Evolutionary conservation across 2,888 invertebrate species (phyloP).

Genomic region (Chirona hameri): DNA sequence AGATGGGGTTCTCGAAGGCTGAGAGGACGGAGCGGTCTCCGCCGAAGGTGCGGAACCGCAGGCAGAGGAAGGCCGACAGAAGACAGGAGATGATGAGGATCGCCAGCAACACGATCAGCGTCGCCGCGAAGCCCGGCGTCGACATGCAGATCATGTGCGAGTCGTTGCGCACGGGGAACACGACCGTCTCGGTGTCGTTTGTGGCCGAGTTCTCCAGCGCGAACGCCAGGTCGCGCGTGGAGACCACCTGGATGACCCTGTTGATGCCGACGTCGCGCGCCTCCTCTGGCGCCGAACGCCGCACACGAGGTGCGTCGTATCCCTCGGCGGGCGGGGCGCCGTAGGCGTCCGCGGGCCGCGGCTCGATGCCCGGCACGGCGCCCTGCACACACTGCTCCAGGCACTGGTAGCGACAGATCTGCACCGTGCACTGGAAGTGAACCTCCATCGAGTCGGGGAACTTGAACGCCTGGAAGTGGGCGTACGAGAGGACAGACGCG

Average conservation of each 20-base stretch:
- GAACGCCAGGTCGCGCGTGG: slow-evolving; percentile 84
- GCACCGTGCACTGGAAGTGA: slow-evolving; percentile 91
- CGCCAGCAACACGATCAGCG: slow-evolving; percentile 74
- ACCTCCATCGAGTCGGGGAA: slow-evolving; percentile 96
- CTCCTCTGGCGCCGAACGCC: slow-evolving; percentile 41
- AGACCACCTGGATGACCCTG: slow-evolving; percentile 83
- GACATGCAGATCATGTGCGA: slow-evolving; percentile 82
- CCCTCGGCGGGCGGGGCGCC: slow-evolving; percentile 40
- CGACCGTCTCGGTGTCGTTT: slow-evolving; percentile 38
- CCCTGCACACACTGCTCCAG: slow-evolving; percentile 77
- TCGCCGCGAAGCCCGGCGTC: slow-evolving; percentile 86
- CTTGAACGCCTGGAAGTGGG: slow-evolving; percentile 70
- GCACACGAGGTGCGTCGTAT: slow-evolving; percentile 50
- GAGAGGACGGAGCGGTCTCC: slow-evolving; percentile 41
- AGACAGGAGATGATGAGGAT: slow-evolving; percentile 79
- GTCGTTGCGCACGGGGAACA: slow-evolving; percentile 39
- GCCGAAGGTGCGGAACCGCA: slow-evolving; percentile 56
- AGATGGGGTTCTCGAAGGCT: slow-evolving; percentile 41
- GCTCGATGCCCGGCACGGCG: slow-evolving; percentile 34
- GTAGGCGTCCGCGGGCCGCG: slow-evolving; percentile 35
- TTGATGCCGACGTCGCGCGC: slow-evolving; percentile 79
- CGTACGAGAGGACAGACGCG: slow-evolving; percentile 85
- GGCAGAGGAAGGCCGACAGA: slow-evolving; percentile 78
- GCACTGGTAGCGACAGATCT: slow-evolving; percentile 87
- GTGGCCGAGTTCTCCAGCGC: slow-evolving; percentile 55